phyloP scores from a whole-genome alignment of 2,888 invertebrate genomes.

The Troides oblongomaculatus region DNA sequence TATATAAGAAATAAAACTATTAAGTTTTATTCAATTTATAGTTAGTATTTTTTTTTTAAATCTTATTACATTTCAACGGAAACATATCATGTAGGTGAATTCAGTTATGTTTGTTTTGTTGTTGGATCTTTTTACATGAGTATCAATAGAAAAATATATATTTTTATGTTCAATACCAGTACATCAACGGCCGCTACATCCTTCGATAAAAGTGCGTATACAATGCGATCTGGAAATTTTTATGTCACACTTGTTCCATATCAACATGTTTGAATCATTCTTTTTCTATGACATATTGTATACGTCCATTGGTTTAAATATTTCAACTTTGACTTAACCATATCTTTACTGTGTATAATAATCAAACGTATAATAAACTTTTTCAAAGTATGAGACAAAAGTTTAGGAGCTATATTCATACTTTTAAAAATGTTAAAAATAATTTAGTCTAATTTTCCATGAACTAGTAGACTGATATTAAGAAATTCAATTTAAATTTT shows the following conservation, averaged over 20 bases:
- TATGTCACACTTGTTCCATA: constrained; percentile 25
- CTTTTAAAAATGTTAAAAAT: too few species aligned
- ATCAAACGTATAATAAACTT: too few species aligned
- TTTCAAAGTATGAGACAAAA: too few species aligned
- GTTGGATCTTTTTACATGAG: background rate
- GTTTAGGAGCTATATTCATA: too few species aligned
- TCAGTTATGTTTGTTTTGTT: background rate
- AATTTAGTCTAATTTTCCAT: too few species aligned
- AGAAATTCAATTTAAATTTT: too few species aligned
- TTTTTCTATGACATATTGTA: constrained; percentile 6
- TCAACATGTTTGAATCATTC: constrained; percentile 16
- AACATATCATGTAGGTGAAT: too few species aligned
- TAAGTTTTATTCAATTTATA: too few species aligned
- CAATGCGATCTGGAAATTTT: constrained; percentile 33
- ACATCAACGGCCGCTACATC: constrained; percentile 50
- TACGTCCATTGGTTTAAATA: background rate
- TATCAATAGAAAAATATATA: background rate
- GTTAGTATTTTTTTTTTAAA: background rate
- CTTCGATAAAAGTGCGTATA: constrained; percentile 48
- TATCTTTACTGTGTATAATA: background rate
- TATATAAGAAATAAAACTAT: too few species aligned
- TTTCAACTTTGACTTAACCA: background rate
- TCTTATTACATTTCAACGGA: too few species aligned
- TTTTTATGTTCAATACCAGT: background rate
- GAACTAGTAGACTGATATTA: too few species aligned